A percentile compares a stretch with the other conserved stretches of the same genome.
Conservation (phyloP, 2,797 vertebrate genomes). For the Cyprinella venusta region DNA sequence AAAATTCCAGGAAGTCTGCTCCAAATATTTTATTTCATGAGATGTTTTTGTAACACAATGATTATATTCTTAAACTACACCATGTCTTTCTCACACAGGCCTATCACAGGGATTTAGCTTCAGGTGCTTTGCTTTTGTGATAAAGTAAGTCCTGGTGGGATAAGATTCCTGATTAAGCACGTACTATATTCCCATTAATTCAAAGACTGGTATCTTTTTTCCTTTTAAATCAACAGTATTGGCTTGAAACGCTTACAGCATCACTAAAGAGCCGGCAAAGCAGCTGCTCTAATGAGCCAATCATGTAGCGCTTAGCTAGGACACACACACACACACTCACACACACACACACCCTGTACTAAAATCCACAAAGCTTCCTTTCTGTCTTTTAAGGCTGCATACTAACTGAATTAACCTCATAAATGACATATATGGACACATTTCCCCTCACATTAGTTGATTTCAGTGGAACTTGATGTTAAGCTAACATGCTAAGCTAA, state of each 20-base stretch:
- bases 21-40: not conserved
- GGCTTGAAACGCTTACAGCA: conserved; percentile 53
- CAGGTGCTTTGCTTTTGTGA: not conserved
- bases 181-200: not conserved
- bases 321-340: conserved; percentile 31
- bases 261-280: not conserved
- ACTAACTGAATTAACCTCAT: not conserved
- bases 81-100: not conserved
- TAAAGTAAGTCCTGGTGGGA: not conserved
- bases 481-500: not conserved
- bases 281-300: conserved; percentile 11
- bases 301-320: conserved; percentile 19
- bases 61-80: not conserved
- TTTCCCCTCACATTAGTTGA: not conserved
- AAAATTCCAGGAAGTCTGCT: not conserved
- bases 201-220: not conserved
- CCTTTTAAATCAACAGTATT: not conserved
- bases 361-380: not conserved
- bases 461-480: not conserved
- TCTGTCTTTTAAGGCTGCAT: not conserved
- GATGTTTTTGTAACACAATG: not conserved
- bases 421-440: not conserved
- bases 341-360: not conserved
- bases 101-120: not conserved
- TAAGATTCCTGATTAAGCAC: not conserved